A percentile compares a stretch with the other conserved stretches of the same genome.
Conservation (phyloP, 2,113 vertebrate species). For the Barnardius zonarius region DNA sequence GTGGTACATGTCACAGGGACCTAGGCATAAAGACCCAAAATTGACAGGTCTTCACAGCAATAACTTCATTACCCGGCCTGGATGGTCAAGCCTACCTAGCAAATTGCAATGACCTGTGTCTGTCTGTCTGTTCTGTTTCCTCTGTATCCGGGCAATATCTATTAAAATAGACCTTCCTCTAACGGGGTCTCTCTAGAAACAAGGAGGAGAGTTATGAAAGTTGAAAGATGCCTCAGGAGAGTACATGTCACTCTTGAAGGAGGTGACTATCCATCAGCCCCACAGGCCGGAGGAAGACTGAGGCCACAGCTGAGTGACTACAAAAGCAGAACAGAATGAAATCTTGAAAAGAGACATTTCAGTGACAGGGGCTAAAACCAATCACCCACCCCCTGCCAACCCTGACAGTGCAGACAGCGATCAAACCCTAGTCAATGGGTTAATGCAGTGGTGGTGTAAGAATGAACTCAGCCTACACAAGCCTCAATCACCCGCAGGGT, state of each 20-base stretch:
- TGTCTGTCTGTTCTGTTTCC: not conserved
- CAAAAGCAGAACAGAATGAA: not conserved
- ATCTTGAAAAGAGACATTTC: not conserved
- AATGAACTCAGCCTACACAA: not conserved
- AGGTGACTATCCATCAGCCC: not conserved
- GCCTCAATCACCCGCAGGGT: not conserved
- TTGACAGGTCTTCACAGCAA: not conserved
- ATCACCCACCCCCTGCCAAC: no score
- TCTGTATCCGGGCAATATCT: not conserved
- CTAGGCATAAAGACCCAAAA: not conserved
- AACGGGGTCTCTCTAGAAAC: not conserved
- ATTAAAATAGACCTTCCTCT: not conserved
- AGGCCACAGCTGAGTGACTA: not conserved
- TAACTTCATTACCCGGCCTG: not conserved
- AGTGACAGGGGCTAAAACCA: not conserved
- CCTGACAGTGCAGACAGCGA: not conserved
- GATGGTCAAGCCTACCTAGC: not conserved
- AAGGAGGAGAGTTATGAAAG: not conserved
- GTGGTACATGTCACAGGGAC: not conserved
- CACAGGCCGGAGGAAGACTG: not conserved
- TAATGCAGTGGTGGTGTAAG: not conserved
- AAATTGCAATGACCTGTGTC: constrained; percentile 9
- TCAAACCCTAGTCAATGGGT: not conserved
- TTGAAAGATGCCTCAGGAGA: not conserved
- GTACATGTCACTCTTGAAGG: not conserved